Percentiles rank a stretch among this genome's conserved stretches.
phyloP scores from a whole-genome alignment of 2,113 vertebrate genomes.

The Hypomesus transpacificus region DNA sequence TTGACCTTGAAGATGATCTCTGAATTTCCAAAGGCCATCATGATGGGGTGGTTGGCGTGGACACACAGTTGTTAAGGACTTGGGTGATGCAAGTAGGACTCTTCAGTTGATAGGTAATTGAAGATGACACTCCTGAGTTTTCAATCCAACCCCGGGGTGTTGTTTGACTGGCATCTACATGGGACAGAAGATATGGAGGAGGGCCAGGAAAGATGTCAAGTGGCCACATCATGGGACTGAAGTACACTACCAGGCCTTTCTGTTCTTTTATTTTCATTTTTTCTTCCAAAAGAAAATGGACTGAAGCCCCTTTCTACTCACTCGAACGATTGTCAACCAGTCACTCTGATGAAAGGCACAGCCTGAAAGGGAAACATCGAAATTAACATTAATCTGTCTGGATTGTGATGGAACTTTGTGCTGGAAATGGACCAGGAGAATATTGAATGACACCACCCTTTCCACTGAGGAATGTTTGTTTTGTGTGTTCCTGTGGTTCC shows the following conservation, averaged over 20 bases:
- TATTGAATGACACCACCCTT: conserved; percentile 41
- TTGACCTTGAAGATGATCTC: neutral
- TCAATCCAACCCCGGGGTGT: neutral
- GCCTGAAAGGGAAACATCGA: conserved; percentile 24
- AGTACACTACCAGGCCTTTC: conserved; percentile 2
- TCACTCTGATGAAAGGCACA: conserved; percentile 20
- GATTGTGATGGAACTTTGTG: conserved; percentile 32
- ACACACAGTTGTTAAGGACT: neutral
- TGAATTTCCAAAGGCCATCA: conserved; percentile 11
- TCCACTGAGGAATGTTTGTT: conserved; percentile 86
- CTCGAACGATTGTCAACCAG: conserved; percentile 22
- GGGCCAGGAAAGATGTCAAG: conserved; percentile 14
- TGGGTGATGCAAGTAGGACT: conserved; percentile 19
- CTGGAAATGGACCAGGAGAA: conserved; percentile 59
- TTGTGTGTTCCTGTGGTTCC: conserved; percentile 88
- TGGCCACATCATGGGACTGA: conserved; percentile 27
- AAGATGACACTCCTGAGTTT: neutral
- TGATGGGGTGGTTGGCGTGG: conserved; percentile 8
- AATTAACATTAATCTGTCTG: conserved; percentile 26
- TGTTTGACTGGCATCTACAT: conserved; percentile 10
- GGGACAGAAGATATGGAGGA: conserved; percentile 36
- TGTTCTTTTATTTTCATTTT: conserved; percentile 13
- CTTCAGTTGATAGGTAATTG: conserved; percentile 12
- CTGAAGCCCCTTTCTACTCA: conserved; percentile 11
- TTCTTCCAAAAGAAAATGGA: conserved; percentile 18